Percentiles rank a stretch among this genome's conserved stretches.
Evolutionary conservation across 2,888 invertebrate genomes (phyloP).

Genomic region (Furcula furcula): DNA sequence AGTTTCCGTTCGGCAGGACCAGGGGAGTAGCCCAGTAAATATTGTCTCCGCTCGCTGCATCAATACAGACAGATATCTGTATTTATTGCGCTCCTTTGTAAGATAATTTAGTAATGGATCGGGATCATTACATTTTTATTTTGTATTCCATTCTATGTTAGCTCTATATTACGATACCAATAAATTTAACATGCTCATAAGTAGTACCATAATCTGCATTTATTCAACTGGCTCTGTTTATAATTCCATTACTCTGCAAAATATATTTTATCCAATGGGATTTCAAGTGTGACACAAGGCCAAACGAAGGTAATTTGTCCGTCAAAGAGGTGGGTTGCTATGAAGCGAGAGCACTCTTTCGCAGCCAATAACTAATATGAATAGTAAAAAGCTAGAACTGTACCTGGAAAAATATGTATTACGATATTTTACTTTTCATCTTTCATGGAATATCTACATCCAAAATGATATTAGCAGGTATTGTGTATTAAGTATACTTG

Average conservation of each 20-base stretch:
- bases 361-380: conserved; percentile 7
- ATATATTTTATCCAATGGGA: conserved; percentile 8
- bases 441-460: no score
- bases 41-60: conserved; percentile 75
- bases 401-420: no score
- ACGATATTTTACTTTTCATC: no score
- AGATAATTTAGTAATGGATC: conserved; percentile 79
- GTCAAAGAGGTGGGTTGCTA: conserved; percentile 35
- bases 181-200: conserved; percentile 31
- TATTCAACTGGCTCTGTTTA: neutral
- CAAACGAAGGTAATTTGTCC: conserved; percentile 69
- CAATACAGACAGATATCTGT: conserved; percentile 75
- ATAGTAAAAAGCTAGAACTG: no score
- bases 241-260: no score
- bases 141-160: conserved; percentile 12
- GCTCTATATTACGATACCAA: neutral
- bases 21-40: conserved; percentile 78
- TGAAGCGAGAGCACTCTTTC: conserved; percentile 4
- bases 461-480: no score
- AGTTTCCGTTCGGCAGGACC: conserved; percentile 79
- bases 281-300: conserved; percentile 19
- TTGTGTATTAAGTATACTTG: no score
- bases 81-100: conserved; percentile 71
- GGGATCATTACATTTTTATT: conserved; percentile 58
- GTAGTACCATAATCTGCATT: neutral